Evolutionary conservation across 2,113 vertebrate genomes (phyloP).

Genomic region (Equus przewalskii): DNA sequence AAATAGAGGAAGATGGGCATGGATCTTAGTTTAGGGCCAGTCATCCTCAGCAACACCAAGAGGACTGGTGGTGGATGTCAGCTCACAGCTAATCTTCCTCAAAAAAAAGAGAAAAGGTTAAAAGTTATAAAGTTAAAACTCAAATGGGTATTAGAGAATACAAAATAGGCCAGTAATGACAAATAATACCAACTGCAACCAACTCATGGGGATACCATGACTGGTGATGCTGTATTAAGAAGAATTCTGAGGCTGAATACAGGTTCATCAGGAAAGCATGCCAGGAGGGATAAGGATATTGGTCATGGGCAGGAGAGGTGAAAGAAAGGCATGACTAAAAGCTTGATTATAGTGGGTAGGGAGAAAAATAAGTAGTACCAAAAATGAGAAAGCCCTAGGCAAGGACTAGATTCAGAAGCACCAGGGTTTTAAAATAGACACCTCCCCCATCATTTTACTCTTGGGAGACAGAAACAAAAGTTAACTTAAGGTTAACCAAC

Average conservation of each 20-base stretch:
- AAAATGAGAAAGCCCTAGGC: not conserved
- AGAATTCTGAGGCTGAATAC: not conserved
- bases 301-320: not conserved
- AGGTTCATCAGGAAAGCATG: not conserved
- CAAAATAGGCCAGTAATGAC: constrained; percentile 26
- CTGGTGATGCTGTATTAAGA: not conserved
- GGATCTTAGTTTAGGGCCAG: too few relatives aligned
- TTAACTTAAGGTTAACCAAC: constrained; percentile 8
- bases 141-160: constrained; percentile 4
- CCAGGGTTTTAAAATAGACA: not conserved
- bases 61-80: too few relatives aligned
- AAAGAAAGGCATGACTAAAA: not conserved
- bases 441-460: not conserved
- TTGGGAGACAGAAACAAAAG: constrained; percentile 8
- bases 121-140: not conserved
- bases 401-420: not conserved
- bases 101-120: not conserved
- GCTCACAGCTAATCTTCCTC: too few relatives aligned
- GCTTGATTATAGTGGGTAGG: not conserved
- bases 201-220: not conserved
- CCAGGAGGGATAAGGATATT: not conserved
- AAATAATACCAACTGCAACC: constrained; percentile 38
- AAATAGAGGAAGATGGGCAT: too few relatives aligned
- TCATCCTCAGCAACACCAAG: too few relatives aligned
- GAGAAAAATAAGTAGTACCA: not conserved